Evolutionary conservation across 2,113 vertebrate genomes (phyloP).

Genomic region (Ondatra zibethicus): DNA sequence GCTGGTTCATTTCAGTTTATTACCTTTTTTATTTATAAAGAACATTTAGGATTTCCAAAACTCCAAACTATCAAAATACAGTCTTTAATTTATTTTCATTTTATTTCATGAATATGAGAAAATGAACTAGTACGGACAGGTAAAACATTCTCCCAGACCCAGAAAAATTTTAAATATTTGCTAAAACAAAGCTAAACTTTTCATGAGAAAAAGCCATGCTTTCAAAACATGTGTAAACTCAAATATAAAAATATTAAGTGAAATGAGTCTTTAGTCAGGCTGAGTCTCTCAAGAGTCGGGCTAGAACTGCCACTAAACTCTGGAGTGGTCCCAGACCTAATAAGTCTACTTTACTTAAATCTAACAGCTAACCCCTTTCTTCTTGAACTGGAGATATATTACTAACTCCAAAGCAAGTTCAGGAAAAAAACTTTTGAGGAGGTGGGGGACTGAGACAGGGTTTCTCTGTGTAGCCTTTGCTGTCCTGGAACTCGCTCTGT

Average conservation of each 20-base stretch:
- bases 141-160: not conserved
- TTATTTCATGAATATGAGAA: constrained; percentile 5
- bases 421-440: accelerated
- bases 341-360: not conserved
- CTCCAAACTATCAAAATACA: not conserved
- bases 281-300: not conserved
- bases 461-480: too few relatives aligned
- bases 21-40: not conserved
- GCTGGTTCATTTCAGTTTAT: not conserved
- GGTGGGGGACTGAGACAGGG: not conserved
- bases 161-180: not conserved
- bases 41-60: not conserved
- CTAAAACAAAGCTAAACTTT: not conserved
- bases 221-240: not conserved
- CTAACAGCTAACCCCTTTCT: not conserved
- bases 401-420: not conserved
- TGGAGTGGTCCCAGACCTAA: not conserved
- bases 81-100: not conserved
- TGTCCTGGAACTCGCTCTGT: too few relatives aligned
- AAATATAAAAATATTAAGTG: not conserved
- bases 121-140: not conserved
- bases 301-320: not conserved
- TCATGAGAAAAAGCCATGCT: not conserved
- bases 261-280: not conserved
- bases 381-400: not conserved